phyloP scores from a whole-genome alignment of 2,113 vertebrate species.

The Tupaia tana region DNA sequence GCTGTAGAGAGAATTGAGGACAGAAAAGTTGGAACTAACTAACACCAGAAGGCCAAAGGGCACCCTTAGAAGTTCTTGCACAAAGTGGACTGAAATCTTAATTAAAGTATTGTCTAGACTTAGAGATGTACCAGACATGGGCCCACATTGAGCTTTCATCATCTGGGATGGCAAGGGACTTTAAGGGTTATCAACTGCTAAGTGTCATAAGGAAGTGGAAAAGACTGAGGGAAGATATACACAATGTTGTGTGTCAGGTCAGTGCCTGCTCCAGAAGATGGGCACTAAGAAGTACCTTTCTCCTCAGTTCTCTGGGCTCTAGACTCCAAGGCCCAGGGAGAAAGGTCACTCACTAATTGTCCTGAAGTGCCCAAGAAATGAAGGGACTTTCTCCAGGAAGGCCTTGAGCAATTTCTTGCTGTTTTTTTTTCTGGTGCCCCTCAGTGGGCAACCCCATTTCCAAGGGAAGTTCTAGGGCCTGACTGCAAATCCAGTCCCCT shows the following conservation, averaged over 20 bases:
- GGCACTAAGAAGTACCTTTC: neutral
- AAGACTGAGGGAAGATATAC: neutral
- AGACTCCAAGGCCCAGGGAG: neutral
- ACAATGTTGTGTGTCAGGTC: neutral
- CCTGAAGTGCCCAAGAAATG: neutral
- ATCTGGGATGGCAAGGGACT: conserved; percentile 21
- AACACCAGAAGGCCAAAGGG: conserved; percentile 17
- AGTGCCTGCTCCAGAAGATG: neutral
- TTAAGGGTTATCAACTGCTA: conserved; percentile 8
- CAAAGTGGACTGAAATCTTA: neutral
- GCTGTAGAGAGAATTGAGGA: neutral
- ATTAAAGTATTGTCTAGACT: neutral
- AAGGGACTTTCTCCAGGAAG: neutral
- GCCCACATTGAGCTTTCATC: neutral
- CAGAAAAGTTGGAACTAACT: neutral
- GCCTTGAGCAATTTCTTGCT: neutral
- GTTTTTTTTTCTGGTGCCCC: conserved; percentile 1
- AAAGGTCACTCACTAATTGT: neutral
- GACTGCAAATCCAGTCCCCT: neutral
- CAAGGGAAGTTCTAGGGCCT: conserved; percentile 1
- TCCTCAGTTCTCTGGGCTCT: neutral
- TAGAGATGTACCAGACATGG: neutral
- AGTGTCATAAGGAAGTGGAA: neutral
- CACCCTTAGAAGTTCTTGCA: neutral
- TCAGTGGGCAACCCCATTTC: neutral